Evolutionary conservation across 2,113 vertebrate species (phyloP).

Genomic region (Myrmophylax atrothorax): DNA sequence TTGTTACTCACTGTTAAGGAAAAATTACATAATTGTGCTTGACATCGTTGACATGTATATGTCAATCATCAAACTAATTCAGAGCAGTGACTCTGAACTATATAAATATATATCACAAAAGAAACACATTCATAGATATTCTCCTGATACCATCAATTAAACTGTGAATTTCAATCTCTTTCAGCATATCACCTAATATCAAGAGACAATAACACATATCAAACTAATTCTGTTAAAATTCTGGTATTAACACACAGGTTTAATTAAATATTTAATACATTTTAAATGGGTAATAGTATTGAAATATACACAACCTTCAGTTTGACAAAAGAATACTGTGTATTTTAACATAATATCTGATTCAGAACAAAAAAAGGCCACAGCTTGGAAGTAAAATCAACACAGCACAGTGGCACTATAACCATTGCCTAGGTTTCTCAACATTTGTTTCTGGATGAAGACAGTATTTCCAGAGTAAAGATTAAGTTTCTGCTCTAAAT

Average conservation of each 20-base stretch:
- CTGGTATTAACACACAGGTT: background rate
- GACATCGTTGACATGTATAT: background rate
- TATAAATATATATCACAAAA: background rate
- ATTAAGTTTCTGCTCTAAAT: background rate
- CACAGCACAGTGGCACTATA: background rate
- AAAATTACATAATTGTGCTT: background rate
- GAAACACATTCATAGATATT: background rate
- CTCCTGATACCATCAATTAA: background rate
- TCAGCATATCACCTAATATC: background rate
- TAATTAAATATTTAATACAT: background rate
- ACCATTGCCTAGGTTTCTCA: background rate
- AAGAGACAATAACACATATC: background rate
- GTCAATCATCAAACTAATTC: background rate
- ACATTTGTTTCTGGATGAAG: background rate
- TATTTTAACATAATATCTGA: background rate
- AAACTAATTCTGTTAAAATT: background rate
- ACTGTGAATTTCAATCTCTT: background rate
- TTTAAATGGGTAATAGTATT: background rate
- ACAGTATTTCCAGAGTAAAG: background rate
- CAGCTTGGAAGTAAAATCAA: background rate
- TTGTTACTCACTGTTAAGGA: background rate
- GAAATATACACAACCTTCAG: background rate
- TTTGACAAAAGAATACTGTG: background rate
- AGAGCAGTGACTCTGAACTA: background rate
- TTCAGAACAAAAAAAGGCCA: background rate